Evolutionary conservation across 1,140 invertebrate genomes (phyloP), one percentile per base, ranked within the genome.

Genomic region (Drosophila grimshawi): DNA sequence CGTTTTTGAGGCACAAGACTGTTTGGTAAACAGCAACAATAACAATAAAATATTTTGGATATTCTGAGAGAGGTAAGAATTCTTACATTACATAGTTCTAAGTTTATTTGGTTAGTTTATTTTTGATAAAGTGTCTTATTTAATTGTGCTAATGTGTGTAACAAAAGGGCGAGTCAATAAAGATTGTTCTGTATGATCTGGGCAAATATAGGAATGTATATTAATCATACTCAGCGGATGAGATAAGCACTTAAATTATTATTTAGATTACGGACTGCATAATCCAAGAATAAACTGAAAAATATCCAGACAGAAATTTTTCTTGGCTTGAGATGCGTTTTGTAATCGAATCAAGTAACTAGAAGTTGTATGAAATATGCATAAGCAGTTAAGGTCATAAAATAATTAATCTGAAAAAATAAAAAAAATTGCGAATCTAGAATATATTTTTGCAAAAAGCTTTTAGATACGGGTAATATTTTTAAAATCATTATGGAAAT

Each of bases 1-100:
- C 7, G 11, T 48, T 27, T 41, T 32, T 39, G 27, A 61, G n/a
- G 19, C 8, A 30, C 19, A 33, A 10, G 5, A 8, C n/a, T 48
- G 7, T 10, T 48, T 48, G 49, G 35, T 37, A 33, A 45, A 10
- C 51, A 53, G 11, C 30, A 35, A 4, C 6, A 46, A 11, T 30
- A 53, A 64, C 49, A 55, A 43, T 29, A 2, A 19, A 3, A 8
- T 32, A 52, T n/a, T 10, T 27, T 46, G 5, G 8, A 29, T 4
- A 32, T n/a, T 5, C 27, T 57, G 35, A 8, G 7, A 27, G 39
- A 70, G 67, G 67, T 70, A 48, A 63, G 67, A 29, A 45, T n/a
- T 43, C 0, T 43, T 3, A 51, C 33, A 8, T 19, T 27, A 65
- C 4, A 10, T 30, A 60, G 10, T 11, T 45, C n/a, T 43, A n/a